Base-by-base conservation (phyloP, 2,113 vertebrate species). In the Herpailurus yagouaroundi region DNA sequence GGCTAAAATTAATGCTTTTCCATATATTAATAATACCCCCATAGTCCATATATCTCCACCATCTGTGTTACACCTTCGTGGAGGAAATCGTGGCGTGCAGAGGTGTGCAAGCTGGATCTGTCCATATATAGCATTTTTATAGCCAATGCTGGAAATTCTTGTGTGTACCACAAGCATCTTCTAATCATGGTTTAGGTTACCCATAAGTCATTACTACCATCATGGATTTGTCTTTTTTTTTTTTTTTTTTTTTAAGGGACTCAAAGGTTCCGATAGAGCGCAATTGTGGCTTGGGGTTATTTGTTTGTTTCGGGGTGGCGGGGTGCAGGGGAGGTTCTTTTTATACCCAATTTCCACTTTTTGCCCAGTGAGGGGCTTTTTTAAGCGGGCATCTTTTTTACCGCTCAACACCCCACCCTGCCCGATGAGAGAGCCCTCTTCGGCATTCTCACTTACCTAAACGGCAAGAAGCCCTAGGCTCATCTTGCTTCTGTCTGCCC, bases 71-170 rank as follows among this genome's bases (percentile, higher is more conserved):
- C 55, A 71, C 84, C 48, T 73, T 84, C 7, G 9, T 77, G 63
- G 48, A 85, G 41, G 41, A 81, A 94, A 91, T 66, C 15, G 25
- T 48, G 64, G 12, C n/a, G 3, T 60, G 7, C 84, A 88, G 29
- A 83, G 36, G 48, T 66, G 38, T 36, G 88, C 83, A 95, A 73
- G 74, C 45, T 88, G 81, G 55, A 29, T 82, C 4, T 10, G 41
- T 68, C 45, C 69, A 93, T 88, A 97, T 84, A 91, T 85, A 88
- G 63, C 69, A 91, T 69, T 93, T 92, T 84, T 41, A 38, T 50
- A 74, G 66, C 18, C 4, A 68, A 60, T n/a, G 60, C 0, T 66
- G 23, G 10, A 82, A 71, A 87, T 95, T 84, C 10, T 23, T 82
- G 8, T 38, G 33, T 60, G 15, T 19, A 41, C 64, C 66, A 73